Evolutionary conservation across 1,140 invertebrate species (phyloP), one percentile per base, ranked within the genome.

Genomic region (Lepidotrigona ventralis): DNA sequence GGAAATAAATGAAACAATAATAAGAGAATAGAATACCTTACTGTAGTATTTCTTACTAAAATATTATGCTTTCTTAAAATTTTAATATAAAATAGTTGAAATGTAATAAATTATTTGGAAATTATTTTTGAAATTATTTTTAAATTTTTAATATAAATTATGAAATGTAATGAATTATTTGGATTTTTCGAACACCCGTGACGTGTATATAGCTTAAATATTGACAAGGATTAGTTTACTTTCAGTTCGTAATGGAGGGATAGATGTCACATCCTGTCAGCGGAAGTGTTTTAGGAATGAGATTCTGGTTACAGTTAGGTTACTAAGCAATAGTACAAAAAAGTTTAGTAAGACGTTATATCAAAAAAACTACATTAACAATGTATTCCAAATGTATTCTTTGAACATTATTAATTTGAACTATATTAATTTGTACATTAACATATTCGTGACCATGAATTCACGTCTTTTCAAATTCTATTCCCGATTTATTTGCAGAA

Each of bases 221-320:
- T 88, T 79, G 76, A 85, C 82, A 60, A 70, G 74, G 14, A 63
- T 76, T 46, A 64, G 51, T 39, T 87, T 83, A 74, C 51, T 33
- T 39, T 77, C 29, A 15, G 53, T 46, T 19, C 17, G 39, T 21
- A 58, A 26, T 58, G 46, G 81, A 21, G 72, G 39, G 33, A 12
- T 70, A 60, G 58, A 66, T 68, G 79, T 89, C 79, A 89, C 83
- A 86, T 89, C 87, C 87, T 85, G 85, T 26, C 21, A 81, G 3
- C 71, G 80, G 83, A 89, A 89, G 58, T 54, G 21, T 85, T 83
- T 85, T 68, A 80, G 85, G 23, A 64, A 64, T 56, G 73, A 56
- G 82, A 54, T 83, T 46, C 73, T 58, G 68, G 75, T 81, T 82
- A 80, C 75, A 71, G 33, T 54, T 19, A 80, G 29, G 70, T 84